These are phyloP conservation scores for Ischnus inquisitorius DNA, from an alignment of 2,888 invertebrate genomes.

Conservation along the genomic window DNA sequence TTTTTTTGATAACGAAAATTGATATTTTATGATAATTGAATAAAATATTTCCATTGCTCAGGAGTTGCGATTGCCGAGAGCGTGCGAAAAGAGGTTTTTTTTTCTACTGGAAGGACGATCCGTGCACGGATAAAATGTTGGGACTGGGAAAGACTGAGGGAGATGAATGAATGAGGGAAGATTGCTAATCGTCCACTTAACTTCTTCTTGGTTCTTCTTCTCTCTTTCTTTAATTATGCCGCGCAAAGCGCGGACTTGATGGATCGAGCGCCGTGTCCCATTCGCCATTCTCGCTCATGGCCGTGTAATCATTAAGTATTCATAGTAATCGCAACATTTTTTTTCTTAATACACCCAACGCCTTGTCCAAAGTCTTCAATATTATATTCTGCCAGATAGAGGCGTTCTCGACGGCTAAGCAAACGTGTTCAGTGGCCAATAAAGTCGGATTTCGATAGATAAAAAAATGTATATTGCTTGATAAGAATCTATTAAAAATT, in stretches of 20 bases:
- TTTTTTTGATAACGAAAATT: background rate
- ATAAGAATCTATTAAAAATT: no score
- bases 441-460: no score
- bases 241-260: background rate
- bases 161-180: background rate
- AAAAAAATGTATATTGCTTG: no score
- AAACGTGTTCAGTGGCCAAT: background rate
- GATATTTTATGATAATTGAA: background rate
- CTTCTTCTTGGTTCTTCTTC: background rate
- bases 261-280: background rate
- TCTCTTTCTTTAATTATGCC: background rate
- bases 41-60: background rate
- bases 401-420: background rate
- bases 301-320: conserved; percentile 19
- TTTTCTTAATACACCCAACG: background rate
- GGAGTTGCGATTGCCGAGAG: background rate
- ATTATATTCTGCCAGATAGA: no score
- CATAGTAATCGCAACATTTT: background rate
- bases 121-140: background rate
- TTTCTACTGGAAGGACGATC: background rate
- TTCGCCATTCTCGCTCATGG: background rate
- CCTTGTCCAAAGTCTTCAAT: no score
- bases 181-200: background rate
- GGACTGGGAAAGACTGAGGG: background rate
- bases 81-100: background rate